Percentiles rank a stretch among this genome's conserved stretches.
Conservation (phyloP, 2,888 invertebrate species). For the Clunio marinus region DNA sequence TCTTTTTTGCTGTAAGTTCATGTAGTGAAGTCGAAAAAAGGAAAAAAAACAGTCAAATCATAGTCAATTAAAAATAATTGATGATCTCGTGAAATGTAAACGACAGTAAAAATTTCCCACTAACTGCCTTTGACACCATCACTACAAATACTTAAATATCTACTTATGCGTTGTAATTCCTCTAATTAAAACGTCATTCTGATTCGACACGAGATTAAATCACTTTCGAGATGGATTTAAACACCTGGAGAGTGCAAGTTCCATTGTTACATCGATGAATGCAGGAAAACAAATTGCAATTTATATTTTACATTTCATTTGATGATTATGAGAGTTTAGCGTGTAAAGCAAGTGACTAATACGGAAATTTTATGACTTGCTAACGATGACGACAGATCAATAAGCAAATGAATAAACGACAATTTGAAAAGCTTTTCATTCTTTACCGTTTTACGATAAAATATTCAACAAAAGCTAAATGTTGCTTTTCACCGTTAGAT, state of each 20-base stretch:
- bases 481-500: too few species aligned
- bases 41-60: neutral
- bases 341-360: too few species aligned
- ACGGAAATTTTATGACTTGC: too few species aligned
- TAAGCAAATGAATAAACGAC: too few species aligned
- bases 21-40: too few species aligned
- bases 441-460: too few species aligned
- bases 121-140: too few species aligned
- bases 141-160: too few species aligned
- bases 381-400: too few species aligned
- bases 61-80: constrained; percentile 7
- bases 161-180: neutral
- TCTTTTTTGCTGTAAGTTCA: neutral
- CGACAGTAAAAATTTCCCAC: neutral
- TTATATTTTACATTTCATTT: neutral
- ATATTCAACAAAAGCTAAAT: too few species aligned
- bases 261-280: neutral
- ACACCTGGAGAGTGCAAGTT: neutral
- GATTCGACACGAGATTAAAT: neutral
- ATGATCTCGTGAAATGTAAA: neutral
- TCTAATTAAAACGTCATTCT: constrained; percentile 2
- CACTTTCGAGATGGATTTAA: neutral
- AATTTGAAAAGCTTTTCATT: too few species aligned
- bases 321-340: neutral
- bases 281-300: too few species aligned